Evolutionary conservation across 2,113 vertebrate species (phyloP), one percentile per base, ranked within the genome.

Genomic region (Monarcha castaneiventris): DNA sequence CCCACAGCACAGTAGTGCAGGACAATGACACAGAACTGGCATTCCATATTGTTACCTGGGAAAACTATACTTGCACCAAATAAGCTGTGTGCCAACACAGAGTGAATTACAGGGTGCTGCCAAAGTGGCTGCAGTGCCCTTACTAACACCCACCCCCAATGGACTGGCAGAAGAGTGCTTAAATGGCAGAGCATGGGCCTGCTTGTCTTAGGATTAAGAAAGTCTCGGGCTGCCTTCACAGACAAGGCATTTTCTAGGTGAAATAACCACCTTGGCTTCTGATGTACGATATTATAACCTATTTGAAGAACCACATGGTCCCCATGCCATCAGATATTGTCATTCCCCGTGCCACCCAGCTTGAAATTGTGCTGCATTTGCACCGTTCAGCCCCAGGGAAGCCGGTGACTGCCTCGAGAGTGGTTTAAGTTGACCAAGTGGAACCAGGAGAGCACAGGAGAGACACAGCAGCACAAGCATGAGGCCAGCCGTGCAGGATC

Each of bases 1-100:
- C 95, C 81, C 54, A 87, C 55, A 64, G 84, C 46, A 46, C 20
- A 6, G 0, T 1, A 5, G 13, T 14, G n/a, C 37, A 22, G 52
- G 13, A 80, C 22, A 16, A 1, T 33, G 66, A 37, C 5, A 1
- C 4, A 51, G 54, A 71, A 35, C 59, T 54, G 54, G 20, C n/a
- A 48, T 35, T 27, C 51, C 3, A 0, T 22, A 29, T 11, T 0
- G 0, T 56, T 68, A 48, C 4, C 71, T 58, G 62, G 71, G 49
- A 76, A 79, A 73, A 37, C 32, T 10, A 5, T 17, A 16, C 67
- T 76, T 37, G 55, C 29, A 66, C 26, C 72, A 58, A 48, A 4
- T 9, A 11, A 72, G 20, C 15, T 56, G 41, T 56, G 64, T 69
- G 51, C 27, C 32, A 49, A 27, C 37, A 20, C 0, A 11, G 7